Conservation (phyloP, 2,113 vertebrate species). For the Crocuta crocuta region DNA sequence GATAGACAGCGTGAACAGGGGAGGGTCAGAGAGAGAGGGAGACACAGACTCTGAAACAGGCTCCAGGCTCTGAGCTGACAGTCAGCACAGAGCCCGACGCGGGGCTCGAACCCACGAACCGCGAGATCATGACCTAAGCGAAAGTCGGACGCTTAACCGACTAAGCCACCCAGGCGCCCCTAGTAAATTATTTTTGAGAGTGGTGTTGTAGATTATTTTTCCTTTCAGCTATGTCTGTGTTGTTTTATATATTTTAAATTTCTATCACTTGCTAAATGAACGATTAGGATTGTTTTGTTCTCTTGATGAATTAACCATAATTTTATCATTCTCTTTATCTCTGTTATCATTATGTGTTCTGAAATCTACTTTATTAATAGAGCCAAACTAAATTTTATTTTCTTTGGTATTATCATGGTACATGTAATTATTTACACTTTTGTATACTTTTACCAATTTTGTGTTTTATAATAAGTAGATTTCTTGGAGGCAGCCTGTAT, state of each 20-base stretch:
- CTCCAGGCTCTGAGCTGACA: too few species aligned
- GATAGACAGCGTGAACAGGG: too few species aligned
- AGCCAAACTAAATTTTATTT: not conserved
- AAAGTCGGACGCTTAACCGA: too few species aligned
- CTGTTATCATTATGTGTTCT: not conserved
- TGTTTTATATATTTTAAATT: not conserved
- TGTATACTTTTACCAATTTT: not conserved
- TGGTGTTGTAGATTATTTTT: not conserved
- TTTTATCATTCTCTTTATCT: not conserved
- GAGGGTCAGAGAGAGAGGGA: too few species aligned
- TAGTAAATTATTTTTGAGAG: too few species aligned
- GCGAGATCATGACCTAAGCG: too few species aligned
- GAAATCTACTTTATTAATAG: not conserved
- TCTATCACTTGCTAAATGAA: not conserved
- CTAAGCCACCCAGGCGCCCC: too few species aligned
- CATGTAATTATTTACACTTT: not conserved
- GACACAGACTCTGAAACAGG: too few species aligned
- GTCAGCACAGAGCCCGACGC: too few species aligned
- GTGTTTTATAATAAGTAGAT: not conserved
- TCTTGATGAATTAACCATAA: not conserved
- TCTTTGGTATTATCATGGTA: not conserved
- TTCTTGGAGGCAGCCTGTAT: not conserved
- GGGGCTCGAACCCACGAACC: too few species aligned
- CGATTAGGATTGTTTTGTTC: not conserved
- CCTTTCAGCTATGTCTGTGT: not conserved